Conservation (phyloP, 2,797 vertebrate genomes). For the Amniataba percoides region DNA sequence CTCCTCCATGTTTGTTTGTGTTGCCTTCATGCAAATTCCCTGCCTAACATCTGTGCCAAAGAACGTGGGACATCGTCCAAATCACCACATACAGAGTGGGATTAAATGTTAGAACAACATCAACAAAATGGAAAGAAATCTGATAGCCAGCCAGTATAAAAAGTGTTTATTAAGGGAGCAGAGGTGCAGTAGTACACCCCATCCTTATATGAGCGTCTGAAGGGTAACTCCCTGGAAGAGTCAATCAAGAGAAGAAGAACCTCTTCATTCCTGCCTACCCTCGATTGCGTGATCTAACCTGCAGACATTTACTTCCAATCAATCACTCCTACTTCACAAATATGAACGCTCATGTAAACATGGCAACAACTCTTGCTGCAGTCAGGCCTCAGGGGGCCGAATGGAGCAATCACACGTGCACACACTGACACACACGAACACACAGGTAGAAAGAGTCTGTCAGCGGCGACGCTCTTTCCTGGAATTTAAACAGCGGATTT, state of each 20-base stretch:
- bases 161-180: not conserved
- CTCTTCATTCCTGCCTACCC: slow-evolving; percentile 47
- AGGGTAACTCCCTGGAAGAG: slow-evolving; percentile 52
- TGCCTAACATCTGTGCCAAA: too few species aligned
- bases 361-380: slow-evolving; percentile 69
- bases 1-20: too few species aligned
- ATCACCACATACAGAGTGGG: too few species aligned
- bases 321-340: slow-evolving; percentile 65
- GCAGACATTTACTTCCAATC: slow-evolving; percentile 67
- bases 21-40: too few species aligned
- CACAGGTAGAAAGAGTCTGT: slow-evolving; percentile 28
- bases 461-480: slow-evolving; percentile 4
- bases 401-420: slow-evolving; percentile 39
- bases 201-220: slow-evolving; percentile 48
- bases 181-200: slow-evolving; percentile 32
- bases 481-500: not conserved
- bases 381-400: slow-evolving; percentile 41
- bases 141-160: not conserved
- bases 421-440: slow-evolving; percentile 17
- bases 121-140: not conserved
- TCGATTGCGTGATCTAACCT: slow-evolving; percentile 51
- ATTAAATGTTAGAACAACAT: too few species aligned
- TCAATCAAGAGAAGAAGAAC: slow-evolving; percentile 52
- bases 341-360: slow-evolving; percentile 74
- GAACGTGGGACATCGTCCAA: too few species aligned